Evolutionary conservation across 30 jellyfish, hydroid and myxozoan species (phyloP), one percentile per base, ranked within the genome.

Genomic region (Nemopilema nomurai): DNA sequence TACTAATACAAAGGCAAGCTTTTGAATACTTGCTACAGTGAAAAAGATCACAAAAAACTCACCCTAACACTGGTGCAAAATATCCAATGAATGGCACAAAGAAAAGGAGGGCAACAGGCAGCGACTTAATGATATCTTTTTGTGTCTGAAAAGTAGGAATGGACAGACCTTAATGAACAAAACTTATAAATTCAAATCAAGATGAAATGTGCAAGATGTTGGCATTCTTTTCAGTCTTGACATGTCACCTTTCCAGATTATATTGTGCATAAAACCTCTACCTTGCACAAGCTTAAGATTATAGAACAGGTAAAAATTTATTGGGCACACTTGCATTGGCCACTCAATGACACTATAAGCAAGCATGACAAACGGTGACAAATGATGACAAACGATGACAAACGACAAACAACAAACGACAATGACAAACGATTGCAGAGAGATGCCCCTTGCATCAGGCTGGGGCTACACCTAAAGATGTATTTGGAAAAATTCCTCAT

Each of bases 31-130:
- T 41, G 57, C 13, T 41, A 41, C 57, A 41, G 13, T 41, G 6
- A 41, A 41, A 13, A 41, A 13, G 57, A 3, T 41, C 52, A 62
- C 49, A 26, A 17, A n/a, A n/a, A 82, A 62, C 96, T 22, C 70
- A 92, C 98, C 97, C 98, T 51, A 92, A 28, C n/a, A 92, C 75
- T n/a, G 98, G 98, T 20, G 98, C 98, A 64, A 80, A 77, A 65
- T 92, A 92, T 13, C 98, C 98, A 67, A 92, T 52, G 71, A 92
- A 92, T 18, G 98, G 98, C 18, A 92, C 63, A 82, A 81, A 84
- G 85, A 87, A 86, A 28, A 92, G 52, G 62, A 92, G 62, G 1
- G 96, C 91, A 32, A 87, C 98, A 33, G 98, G 96, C 41, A 87
- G 67, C n/a, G 98, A 72, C 89, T 92, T 92, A 19, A 88, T 91